These are phyloP conservation scores for Coracopsis vasa DNA, from an alignment of 2,113 vertebrate genomes.

Conservation along the genomic window DNA sequence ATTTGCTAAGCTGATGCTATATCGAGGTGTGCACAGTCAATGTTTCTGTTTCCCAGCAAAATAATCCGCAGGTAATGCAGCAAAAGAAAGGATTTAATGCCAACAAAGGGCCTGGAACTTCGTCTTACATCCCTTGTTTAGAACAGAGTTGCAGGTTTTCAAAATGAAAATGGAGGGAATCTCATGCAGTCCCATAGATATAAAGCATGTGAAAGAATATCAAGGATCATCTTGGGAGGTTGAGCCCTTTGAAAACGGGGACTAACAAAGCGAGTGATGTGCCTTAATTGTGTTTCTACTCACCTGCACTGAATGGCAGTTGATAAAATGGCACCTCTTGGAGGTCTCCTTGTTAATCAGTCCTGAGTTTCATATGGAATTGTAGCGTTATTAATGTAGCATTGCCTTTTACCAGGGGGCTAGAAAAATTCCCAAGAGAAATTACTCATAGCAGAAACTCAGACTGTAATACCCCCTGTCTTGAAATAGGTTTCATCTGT, in stretches of 20 bases:
- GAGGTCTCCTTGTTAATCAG: background rate
- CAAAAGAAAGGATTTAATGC: background rate
- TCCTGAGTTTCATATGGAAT: background rate
- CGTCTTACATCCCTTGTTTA: background rate
- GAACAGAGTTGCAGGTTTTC: background rate
- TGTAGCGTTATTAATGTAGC: background rate
- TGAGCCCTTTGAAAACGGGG: background rate
- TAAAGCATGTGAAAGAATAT: background rate
- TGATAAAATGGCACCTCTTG: background rate
- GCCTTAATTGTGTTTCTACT: background rate
- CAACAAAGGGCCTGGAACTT: background rate
- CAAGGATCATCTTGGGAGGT: background rate
- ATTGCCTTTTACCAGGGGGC: background rate
- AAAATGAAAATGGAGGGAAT: background rate
- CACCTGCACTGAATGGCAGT: background rate
- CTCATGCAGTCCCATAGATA: background rate
- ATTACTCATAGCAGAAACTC: background rate
- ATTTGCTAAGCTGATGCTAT: background rate
- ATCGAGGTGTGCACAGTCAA: background rate
- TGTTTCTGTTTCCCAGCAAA: background rate
- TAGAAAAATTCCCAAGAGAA: conserved; percentile 7
- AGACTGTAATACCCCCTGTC: background rate
- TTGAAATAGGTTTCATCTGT: background rate
- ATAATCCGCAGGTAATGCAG: background rate
- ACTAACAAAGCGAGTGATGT: background rate